Base-by-base conservation (phyloP, 2,888 invertebrate genomes). In the Priocnemis perturbator region DNA sequence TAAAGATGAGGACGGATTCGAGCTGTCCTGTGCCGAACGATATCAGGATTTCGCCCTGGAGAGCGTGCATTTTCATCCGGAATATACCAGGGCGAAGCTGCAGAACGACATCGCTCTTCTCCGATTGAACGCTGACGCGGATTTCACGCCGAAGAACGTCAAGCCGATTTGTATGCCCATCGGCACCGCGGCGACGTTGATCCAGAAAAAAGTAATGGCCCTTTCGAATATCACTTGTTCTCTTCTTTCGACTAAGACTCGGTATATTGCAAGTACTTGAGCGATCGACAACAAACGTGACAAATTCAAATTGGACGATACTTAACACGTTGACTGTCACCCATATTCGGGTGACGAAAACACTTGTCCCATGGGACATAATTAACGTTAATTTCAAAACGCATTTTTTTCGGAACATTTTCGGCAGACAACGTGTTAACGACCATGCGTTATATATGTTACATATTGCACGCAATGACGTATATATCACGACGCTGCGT, bases 61-160 rank as follows among this genome's bases (percentile, higher is more conserved):
- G 56, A 87, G 89, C 64, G 79, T 90, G 0, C 89, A 91, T 17
- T 83, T 89, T 2, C 93, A 94, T 85, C 90, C 91, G 0, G 88
- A 89, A 3, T 93, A 92, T 75, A 89, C 90, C 71, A 83, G 84
- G 21, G 86, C 87, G 0, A 89, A 88, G 55, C 89, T 91, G 67
- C 89, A 90, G 7, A 91, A 93, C 75, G 94, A 94, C 76, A 91
- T 94, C 58, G 94, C 91, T 0, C 83, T 94, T 4, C 84, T 93
- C 61, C 90, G 92, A 76, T 83, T 92, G 15, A 77, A 89, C 19
- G 81, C 86, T 60, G 88, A 90, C 7, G 91, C 90, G 0, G 89
- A 92, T 76, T 91, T 92, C 70, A 76, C 85, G 52, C 81, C 89
- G 83, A 89, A 86, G 44, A 91, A 86, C 62, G 89, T 90, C 67